Evolutionary conservation across 2,888 invertebrate genomes (phyloP).

Genomic region (Caenorhabditis uteleia): DNA sequence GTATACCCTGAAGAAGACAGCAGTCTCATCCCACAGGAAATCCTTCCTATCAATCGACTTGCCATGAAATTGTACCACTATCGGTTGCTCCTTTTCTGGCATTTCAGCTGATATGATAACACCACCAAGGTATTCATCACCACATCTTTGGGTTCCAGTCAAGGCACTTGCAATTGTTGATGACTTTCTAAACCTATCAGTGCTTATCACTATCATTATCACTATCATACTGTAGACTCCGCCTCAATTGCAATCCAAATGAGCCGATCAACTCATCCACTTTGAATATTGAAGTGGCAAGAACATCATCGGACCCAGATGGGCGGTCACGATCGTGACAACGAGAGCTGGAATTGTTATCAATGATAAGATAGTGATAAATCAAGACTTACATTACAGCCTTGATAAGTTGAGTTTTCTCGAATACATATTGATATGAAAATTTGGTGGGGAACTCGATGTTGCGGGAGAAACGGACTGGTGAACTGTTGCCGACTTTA

Average conservation of each 20-base stretch:
- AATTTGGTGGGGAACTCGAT: constrained; percentile 49
- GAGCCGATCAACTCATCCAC: constrained; percentile 57
- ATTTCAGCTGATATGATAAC: constrained; percentile 43
- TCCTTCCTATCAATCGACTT: constrained; percentile 53
- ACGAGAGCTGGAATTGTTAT: constrained; percentile 8
- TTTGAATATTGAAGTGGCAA: constrained; percentile 43
- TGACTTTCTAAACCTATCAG: not conserved
- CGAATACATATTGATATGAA: constrained; percentile 46
- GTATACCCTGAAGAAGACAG: constrained; percentile 54
- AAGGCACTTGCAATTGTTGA: constrained; percentile 29
- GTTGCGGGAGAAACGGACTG: constrained; percentile 32
- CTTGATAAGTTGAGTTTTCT: constrained; percentile 53
- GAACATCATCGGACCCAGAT: constrained; percentile 12
- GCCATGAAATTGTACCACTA: constrained; percentile 53
- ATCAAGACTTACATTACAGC: constrained; percentile 43
- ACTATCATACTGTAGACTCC: constrained; percentile 13
- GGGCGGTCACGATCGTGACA: constrained; percentile 24
- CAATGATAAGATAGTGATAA: not conserved
- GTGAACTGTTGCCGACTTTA: constrained; percentile 28
- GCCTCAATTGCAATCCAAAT: constrained; percentile 52
- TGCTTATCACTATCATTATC: not conserved
- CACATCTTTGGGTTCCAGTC: constrained; percentile 12
- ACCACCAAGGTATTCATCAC: constrained; percentile 25
- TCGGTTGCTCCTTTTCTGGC: constrained; percentile 52
- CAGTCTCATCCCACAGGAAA: constrained; percentile 59